These are phyloP conservation scores for Xylocampa areola DNA, from an alignment of 2,888 invertebrate genomes.

Conservation along the genomic window DNA sequence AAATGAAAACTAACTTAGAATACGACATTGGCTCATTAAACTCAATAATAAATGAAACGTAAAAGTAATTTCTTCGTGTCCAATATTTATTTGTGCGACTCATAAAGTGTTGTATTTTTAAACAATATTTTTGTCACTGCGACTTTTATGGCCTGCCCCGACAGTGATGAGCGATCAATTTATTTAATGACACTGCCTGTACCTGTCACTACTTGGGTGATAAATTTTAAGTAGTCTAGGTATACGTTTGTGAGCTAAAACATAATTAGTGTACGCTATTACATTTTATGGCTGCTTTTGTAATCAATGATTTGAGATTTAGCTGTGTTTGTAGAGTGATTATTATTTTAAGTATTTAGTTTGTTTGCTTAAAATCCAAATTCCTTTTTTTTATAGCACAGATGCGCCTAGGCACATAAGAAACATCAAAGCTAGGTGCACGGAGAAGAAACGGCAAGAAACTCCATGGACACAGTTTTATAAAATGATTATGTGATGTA, in stretches of 20 bases:
- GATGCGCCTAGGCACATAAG: too few species aligned
- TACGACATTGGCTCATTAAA: too few species aligned
- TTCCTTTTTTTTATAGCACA: too few species aligned
- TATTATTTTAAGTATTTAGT: too few species aligned
- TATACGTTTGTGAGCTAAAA: slow-evolving; percentile 37
- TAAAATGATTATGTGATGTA: too few species aligned
- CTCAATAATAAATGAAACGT: slow-evolving; percentile 6
- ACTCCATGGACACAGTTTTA: too few species aligned
- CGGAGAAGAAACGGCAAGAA: too few species aligned
- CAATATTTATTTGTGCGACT: slow-evolving; percentile 26
- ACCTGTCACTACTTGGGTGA: slow-evolving; percentile 35
- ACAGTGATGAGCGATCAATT: slow-evolving; percentile 53
- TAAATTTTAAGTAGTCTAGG: slow-evolving; percentile 42
- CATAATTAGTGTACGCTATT: slow-evolving; percentile 43
- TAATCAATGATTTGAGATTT: not conserved
- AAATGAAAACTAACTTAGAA: not conserved
- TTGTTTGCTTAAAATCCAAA: too few species aligned
- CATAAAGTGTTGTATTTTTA: slow-evolving; percentile 34
- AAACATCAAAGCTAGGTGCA: too few species aligned
- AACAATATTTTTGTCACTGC: slow-evolving; percentile 43
- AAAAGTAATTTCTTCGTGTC: not conserved
- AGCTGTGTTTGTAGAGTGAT: not conserved
- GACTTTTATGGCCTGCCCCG: slow-evolving; percentile 37
- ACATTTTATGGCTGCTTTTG: slow-evolving; percentile 25
- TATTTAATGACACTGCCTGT: slow-evolving; percentile 47